Conservation (phyloP, 2,797 vertebrate species). For the Gymnothorax javanicus region DNA sequence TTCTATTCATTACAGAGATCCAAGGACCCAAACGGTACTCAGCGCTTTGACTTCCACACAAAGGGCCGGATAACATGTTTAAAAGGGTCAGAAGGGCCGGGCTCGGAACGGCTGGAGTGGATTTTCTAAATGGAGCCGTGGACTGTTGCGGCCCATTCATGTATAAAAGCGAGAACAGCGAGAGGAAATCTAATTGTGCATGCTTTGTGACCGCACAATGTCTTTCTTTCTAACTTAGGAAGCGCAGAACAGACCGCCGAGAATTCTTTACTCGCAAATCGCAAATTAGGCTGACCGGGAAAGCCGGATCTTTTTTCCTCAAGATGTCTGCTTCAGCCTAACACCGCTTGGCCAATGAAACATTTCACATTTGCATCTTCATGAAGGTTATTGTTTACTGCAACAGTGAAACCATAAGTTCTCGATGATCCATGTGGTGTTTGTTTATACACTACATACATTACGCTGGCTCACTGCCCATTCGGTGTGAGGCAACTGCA, state of each 20-base stretch:
- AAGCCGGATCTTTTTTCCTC: constrained; percentile 36
- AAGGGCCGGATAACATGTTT: constrained; percentile 42
- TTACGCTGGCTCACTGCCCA: not conserved
- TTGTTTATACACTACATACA: constrained; percentile 25
- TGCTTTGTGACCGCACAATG: constrained; percentile 61
- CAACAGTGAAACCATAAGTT: constrained; percentile 8
- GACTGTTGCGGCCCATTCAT: constrained; percentile 52
- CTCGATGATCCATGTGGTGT: not conserved
- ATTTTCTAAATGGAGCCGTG: constrained; percentile 52
- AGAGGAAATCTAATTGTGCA: constrained; percentile 61
- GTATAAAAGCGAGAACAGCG: constrained; percentile 54
- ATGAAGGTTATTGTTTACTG: constrained; percentile 35
- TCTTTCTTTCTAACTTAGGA: constrained; percentile 48
- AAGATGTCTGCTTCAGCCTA: constrained; percentile 49
- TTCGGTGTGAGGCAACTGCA: constrained; percentile 16
- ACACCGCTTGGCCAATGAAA: constrained; percentile 23
- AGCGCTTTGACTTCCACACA: constrained; percentile 34
- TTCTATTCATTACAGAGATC: not conserved
- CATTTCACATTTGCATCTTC: constrained; percentile 40
- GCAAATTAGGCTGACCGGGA: constrained; percentile 44
- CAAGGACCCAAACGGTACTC: not conserved
- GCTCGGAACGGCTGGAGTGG: constrained; percentile 40
- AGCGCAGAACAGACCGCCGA: constrained; percentile 37
- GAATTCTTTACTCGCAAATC: constrained; percentile 26
- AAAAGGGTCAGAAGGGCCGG: constrained; percentile 26